phyloP scores from a whole-genome alignment of 2,797 vertebrate genomes.

The Champsocephalus esox region DNA sequence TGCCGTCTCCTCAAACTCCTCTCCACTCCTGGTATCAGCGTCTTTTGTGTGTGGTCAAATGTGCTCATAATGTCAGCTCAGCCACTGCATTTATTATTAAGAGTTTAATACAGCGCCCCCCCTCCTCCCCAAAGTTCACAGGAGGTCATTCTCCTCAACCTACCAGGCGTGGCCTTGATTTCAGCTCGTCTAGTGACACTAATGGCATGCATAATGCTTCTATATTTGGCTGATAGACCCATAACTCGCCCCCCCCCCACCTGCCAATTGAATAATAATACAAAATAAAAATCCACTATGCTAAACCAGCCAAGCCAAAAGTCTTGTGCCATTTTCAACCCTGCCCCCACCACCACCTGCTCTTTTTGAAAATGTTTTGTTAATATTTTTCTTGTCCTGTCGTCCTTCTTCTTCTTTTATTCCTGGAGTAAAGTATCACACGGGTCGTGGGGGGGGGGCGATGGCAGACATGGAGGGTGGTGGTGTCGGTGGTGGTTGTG shows the following conservation, averaged over 20 bases:
- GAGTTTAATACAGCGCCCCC: constrained; percentile 40
- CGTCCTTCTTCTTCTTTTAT: constrained; percentile 32
- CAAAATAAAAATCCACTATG: constrained; percentile 59
- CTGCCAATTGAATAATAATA: constrained; percentile 51
- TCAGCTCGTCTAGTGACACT: constrained; percentile 61
- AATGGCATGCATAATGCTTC: constrained; percentile 75
- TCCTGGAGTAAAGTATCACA: constrained; percentile 53
- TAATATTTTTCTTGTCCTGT: constrained; percentile 5
- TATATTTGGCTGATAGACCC: constrained; percentile 55
- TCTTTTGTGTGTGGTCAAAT: constrained; percentile 43
- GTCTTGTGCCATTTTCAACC: constrained; percentile 43
- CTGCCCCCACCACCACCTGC: constrained; percentile 31
- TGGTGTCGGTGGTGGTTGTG: constrained; percentile 22
- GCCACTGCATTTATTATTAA: constrained; percentile 43
- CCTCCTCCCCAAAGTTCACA: constrained; percentile 34
- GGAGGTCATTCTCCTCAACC: constrained; percentile 50
- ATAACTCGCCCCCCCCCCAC: constrained; percentile 16
- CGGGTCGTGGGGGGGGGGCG: constrained; percentile 44
- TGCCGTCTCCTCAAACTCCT: no score
- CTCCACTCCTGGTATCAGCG: constrained; percentile 24
- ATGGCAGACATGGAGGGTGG: constrained; percentile 57
- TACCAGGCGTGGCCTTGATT: constrained; percentile 31
- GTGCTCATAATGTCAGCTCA: constrained; percentile 46
- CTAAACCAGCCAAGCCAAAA: constrained; percentile 47
- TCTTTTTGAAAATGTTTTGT: constrained; percentile 5